Conservation (phyloP, 2,113 vertebrate species). For the Tragulus kanchil region DNA sequence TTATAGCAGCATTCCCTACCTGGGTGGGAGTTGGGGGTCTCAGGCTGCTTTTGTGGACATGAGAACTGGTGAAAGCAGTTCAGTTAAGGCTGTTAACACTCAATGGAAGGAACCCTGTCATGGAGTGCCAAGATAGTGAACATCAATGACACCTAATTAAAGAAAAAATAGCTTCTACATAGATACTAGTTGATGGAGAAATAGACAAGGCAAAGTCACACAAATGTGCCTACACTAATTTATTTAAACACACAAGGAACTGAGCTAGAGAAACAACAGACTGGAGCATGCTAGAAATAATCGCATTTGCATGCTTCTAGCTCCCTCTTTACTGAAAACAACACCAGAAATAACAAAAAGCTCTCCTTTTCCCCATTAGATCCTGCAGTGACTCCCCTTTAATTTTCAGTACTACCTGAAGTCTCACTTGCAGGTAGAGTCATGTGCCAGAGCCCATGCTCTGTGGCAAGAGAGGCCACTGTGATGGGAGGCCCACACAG, state of each 20-base stretch:
- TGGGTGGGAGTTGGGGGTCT: background rate
- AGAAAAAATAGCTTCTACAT: background rate
- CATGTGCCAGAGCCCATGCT: too few relatives aligned
- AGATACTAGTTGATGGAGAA: background rate
- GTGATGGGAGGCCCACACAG: too few relatives aligned
- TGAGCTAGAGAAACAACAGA: constrained; percentile 40
- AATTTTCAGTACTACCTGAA: background rate
- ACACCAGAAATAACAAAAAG: background rate
- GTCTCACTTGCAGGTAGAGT: too few relatives aligned
- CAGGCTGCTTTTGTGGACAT: background rate
- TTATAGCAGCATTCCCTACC: background rate
- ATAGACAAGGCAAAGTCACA: background rate
- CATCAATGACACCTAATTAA: background rate
- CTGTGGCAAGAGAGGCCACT: too few relatives aligned
- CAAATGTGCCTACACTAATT: background rate
- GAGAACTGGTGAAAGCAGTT: background rate
- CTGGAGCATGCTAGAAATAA: constrained; percentile 17
- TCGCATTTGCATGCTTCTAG: background rate
- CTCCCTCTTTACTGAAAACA: constrained; percentile 26
- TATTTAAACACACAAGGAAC: background rate
- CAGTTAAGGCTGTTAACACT: rapidly evolving
- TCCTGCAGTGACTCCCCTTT: background rate
- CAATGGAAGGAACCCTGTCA: background rate
- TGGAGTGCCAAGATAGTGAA: background rate
- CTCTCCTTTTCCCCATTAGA: background rate